Percentiles rank a stretch among this genome's conserved stretches.
phyloP scores from a whole-genome alignment of 2,888 invertebrate species.

The Dasypolia templi region DNA sequence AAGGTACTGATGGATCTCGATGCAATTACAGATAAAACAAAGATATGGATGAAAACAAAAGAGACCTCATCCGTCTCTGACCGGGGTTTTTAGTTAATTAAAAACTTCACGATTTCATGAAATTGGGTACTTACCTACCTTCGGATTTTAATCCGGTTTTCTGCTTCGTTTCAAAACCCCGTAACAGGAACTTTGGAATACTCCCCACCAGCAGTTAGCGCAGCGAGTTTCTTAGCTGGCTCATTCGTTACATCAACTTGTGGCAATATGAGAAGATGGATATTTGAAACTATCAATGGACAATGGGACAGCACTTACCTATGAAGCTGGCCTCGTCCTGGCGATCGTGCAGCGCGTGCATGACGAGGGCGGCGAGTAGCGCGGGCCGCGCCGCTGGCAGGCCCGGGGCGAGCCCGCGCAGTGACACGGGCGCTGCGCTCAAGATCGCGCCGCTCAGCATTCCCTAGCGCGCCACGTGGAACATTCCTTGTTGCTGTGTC shows the following conservation, averaged over 20 bases:
- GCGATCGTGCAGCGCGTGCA: slow-evolving; percentile 87
- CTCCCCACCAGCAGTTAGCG: background rate
- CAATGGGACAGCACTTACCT: slow-evolving; percentile 81
- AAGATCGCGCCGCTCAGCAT: slow-evolving; percentile 90
- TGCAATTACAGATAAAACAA: background rate
- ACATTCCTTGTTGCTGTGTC: slow-evolving; percentile 66
- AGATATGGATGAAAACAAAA: background rate
- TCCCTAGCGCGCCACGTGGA: slow-evolving; percentile 71
- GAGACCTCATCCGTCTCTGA: background rate
- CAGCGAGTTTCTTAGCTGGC: background rate
- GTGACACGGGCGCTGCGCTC: slow-evolving; percentile 88
- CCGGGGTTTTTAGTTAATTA: background rate
- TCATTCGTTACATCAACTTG: too few species aligned
- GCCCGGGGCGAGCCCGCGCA: slow-evolving; percentile 91
- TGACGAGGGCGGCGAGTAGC: slow-evolving; percentile 88
- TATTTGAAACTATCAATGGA: background rate
- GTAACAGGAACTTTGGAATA: background rate
- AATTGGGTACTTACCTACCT: background rate
- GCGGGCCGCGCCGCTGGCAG: slow-evolving; percentile 91
- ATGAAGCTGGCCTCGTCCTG: slow-evolving; percentile 92
- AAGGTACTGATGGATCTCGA: background rate
- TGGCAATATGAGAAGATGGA: background rate
- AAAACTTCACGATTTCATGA: background rate
- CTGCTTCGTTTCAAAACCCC: background rate
- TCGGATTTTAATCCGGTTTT: background rate